Conservation (phyloP, 1,140 invertebrate species). For the Lordiphosa mommai region DNA sequence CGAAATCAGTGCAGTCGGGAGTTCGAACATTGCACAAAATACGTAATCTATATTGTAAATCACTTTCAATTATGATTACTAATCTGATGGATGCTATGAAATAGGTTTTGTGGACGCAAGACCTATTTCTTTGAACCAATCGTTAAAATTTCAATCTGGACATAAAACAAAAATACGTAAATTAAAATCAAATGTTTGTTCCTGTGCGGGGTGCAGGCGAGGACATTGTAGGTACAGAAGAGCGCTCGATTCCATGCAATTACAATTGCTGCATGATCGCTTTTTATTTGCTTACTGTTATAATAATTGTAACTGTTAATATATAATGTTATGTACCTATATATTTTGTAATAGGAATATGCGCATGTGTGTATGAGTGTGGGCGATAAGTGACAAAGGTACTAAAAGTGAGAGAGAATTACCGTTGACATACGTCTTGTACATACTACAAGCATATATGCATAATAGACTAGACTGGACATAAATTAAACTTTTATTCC, state of each 20-base stretch:
- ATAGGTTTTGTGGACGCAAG: too few relatives aligned
- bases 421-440: constrained; percentile 3
- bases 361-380: constrained; percentile 36
- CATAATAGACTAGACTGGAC: too few relatives aligned
- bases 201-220: constrained; percentile 12
- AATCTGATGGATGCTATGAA: too few relatives aligned
- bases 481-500: too few relatives aligned
- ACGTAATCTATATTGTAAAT: too few relatives aligned
- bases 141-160: not conserved
- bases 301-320: constrained; percentile 7
- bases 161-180: not conserved
- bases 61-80: too few relatives aligned
- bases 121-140: too few relatives aligned
- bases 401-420: constrained; percentile 1
- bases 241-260: constrained; percentile 9
- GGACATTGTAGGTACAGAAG: constrained; percentile 1
- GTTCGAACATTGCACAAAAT: too few relatives aligned
- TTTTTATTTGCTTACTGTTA: not conserved
- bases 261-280: constrained; percentile 9
- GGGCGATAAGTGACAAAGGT: constrained; percentile 4
- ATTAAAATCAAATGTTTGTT: constrained; percentile 1
- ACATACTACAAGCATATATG: too few relatives aligned
- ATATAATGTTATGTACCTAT: constrained; percentile 12
- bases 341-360: constrained; percentile 6
- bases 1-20: too few relatives aligned